A percentile compares a stretch with the other conserved stretches of the same genome.
phyloP scores from a whole-genome alignment of 2,113 vertebrate genomes.

The Onychostoma macrolepis region DNA sequence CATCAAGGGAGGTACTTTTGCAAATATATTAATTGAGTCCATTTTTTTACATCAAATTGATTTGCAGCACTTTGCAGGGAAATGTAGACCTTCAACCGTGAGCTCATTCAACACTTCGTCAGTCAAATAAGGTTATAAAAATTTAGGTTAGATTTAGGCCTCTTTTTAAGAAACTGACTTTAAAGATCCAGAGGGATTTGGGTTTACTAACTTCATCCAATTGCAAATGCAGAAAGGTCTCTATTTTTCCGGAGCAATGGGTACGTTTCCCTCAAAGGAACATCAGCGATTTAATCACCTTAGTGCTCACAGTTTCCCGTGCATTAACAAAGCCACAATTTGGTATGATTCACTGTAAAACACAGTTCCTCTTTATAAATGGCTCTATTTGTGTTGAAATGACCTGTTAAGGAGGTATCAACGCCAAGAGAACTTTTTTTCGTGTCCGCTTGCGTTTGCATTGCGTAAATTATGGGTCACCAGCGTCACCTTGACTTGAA shows the following conservation, averaged over 20 bases:
- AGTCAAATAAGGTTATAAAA: constrained; percentile 48
- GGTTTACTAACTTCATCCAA: constrained; percentile 46
- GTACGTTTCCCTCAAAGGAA: constrained; percentile 56
- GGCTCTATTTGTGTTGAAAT: constrained; percentile 48
- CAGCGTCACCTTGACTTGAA: constrained; percentile 37
- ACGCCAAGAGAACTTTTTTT: constrained; percentile 30
- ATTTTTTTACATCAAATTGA: constrained; percentile 36
- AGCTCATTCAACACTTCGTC: constrained; percentile 41
- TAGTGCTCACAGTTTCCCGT: constrained; percentile 59
- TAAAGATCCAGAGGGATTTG: constrained; percentile 30
- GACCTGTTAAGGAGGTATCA: constrained; percentile 43
- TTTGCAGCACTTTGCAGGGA: constrained; percentile 43
- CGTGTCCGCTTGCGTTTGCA: constrained; percentile 27
- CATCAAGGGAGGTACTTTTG: constrained; percentile 44
- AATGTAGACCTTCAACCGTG: constrained; percentile 20
- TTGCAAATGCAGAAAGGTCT: constrained; percentile 54
- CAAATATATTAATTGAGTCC: constrained; percentile 43
- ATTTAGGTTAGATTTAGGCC: constrained; percentile 36
- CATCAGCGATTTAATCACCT: constrained; percentile 55
- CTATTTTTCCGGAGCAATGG: constrained; percentile 39
- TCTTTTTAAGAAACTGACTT: constrained; percentile 38
- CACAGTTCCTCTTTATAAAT: constrained; percentile 47
- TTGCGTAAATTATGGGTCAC: constrained; percentile 31
- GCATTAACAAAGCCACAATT: constrained; percentile 56
- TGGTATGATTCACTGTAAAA: constrained; percentile 54